phyloP scores from a whole-genome alignment of 2,888 invertebrate species.

The Tortrix viridana region DNA sequence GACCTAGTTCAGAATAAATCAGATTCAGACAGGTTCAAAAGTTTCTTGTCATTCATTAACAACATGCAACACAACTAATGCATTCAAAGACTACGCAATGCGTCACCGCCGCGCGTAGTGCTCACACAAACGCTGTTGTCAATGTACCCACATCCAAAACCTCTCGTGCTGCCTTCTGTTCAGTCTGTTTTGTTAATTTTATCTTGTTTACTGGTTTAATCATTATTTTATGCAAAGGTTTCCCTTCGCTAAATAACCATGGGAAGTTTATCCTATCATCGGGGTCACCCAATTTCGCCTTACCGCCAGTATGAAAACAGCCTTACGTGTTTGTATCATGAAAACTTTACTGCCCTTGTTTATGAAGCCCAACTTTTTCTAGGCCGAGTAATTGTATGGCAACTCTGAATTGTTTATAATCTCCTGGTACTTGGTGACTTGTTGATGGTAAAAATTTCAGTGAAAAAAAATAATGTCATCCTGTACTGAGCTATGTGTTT shows the following conservation, averaged over 20 bases:
- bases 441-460: too few relatives aligned
- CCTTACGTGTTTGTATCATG: slow-evolving; percentile 26
- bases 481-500: too few relatives aligned
- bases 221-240: too few relatives aligned
- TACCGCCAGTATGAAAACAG: slow-evolving; percentile 2
- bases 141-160: too few relatives aligned
- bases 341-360: slow-evolving; percentile 34
- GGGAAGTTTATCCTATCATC: too few relatives aligned
- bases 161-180: too few relatives aligned
- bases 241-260: too few relatives aligned
- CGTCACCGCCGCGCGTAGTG: background rate
- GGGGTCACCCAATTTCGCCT: background rate
- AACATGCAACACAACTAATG: background rate
- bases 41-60: background rate
- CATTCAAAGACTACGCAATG: slow-evolving; percentile 8
- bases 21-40: background rate
- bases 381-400: slow-evolving; percentile 28
- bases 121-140: background rate
- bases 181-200: too few relatives aligned
- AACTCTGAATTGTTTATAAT: slow-evolving; percentile 28
- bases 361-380: slow-evolving; percentile 30
- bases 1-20: too few relatives aligned
- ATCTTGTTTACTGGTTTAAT: too few relatives aligned
- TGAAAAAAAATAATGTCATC: too few relatives aligned
- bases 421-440: slow-evolving; percentile 18